phyloP scores from a whole-genome alignment of 2,888 invertebrate species.

The Himalopsyche tibetana region DNA sequence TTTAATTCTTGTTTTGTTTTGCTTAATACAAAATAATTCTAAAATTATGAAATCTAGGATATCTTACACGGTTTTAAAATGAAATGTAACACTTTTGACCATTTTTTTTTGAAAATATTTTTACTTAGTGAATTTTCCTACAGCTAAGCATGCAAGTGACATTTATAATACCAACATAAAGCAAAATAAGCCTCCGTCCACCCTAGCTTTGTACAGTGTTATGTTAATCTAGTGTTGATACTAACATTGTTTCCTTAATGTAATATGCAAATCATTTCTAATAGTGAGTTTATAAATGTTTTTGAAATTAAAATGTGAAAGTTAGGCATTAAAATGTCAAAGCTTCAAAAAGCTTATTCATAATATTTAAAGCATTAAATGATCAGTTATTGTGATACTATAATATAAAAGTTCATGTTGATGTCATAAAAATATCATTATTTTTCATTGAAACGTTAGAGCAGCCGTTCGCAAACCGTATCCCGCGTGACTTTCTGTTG shows the following conservation, averaged over 20 bases:
- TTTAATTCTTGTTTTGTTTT: not conserved
- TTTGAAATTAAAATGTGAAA: no score
- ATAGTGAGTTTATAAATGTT: constrained; percentile 1
- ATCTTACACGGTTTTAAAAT: not conserved
- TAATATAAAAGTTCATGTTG: no score
- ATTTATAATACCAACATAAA: constrained; percentile 25
- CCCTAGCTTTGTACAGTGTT: constrained; percentile 23
- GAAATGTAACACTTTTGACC: not conserved
- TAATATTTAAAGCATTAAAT: no score
- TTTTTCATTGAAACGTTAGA: no score
- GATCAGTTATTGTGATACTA: no score
- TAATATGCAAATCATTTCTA: constrained; percentile 19
- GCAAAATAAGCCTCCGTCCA: constrained; percentile 10
- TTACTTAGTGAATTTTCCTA: not conserved
- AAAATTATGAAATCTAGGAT: not conserved
- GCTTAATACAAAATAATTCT: not conserved
- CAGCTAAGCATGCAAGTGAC: constrained; percentile 35
- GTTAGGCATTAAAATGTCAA: no score
- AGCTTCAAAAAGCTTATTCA: no score
- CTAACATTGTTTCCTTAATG: constrained; percentile 23
- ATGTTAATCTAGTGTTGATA: constrained; percentile 34
- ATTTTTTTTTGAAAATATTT: not conserved
- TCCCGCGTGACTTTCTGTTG: no score
- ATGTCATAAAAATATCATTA: no score
- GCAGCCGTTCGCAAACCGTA: no score